Conservation (phyloP, 2,888 invertebrate species). For the Sminthurinus aureus region DNA sequence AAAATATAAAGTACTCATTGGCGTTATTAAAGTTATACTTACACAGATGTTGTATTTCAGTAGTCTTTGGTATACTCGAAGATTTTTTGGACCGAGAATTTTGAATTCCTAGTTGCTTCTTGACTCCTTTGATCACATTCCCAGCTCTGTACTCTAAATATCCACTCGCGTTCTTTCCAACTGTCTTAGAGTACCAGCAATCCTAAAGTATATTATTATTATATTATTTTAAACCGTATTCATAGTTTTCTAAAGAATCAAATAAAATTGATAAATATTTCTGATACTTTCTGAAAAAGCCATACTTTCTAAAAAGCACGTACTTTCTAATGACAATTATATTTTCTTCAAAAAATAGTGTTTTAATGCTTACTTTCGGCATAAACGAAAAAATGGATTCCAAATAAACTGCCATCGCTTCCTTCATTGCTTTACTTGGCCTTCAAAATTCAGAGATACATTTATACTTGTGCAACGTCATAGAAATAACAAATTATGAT, state of each 20-base stretch:
- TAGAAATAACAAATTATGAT: neutral
- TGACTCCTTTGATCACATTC: neutral
- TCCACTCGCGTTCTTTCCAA: neutral
- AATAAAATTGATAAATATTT: neutral
- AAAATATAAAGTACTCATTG: no score
- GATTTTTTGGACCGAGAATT: neutral
- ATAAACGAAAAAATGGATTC: neutral
- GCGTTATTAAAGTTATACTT: neutral
- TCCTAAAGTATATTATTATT: neutral
- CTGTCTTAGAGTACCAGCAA: neutral
- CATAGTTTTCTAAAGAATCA: no score
- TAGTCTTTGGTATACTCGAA: neutral
- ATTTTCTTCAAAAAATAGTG: no score
- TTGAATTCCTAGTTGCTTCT: neutral
- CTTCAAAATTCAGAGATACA: no score
- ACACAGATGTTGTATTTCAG: neutral
- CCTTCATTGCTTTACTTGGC: neutral
- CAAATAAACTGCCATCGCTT: constrained; percentile 1
- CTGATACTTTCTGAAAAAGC: neutral
- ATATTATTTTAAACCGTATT: no score
- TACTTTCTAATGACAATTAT: no score
- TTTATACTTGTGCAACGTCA: no score
- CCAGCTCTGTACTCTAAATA: neutral
- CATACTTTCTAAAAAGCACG: no score
- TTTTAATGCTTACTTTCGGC: neutral